These are phyloP conservation scores for Stegodyphus mimosarum DNA, from an alignment of 1,140 invertebrate species.

Conservation along the genomic window DNA sequence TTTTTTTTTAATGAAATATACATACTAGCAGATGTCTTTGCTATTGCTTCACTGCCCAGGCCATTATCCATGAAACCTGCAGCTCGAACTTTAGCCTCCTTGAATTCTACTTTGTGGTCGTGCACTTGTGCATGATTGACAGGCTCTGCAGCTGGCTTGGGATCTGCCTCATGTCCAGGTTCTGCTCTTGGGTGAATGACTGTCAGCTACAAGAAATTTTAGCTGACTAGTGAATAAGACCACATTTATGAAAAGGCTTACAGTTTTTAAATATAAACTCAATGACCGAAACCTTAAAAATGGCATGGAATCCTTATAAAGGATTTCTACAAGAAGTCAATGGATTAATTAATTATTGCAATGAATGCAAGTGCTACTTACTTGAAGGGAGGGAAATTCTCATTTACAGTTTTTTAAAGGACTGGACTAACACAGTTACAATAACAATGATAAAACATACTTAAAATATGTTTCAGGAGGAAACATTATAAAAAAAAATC, in stretches of 20 bases:
- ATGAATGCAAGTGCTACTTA: too few species aligned
- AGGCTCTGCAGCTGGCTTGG: constrained; percentile 26
- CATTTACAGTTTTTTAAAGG: too few species aligned
- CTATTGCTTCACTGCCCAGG: constrained; percentile 61
- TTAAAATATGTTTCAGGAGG: too few species aligned
- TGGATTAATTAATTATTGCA: too few species aligned
- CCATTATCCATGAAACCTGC: constrained; percentile 56
- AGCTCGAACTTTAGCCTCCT: constrained; percentile 65
- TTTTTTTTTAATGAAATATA: constrained; percentile 1
- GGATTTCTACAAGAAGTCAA: too few species aligned
- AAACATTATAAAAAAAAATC: too few species aligned
- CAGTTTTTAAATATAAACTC: not conserved
- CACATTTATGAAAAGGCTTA: too few species aligned
- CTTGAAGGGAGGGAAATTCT: too few species aligned
- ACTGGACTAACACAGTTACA: too few species aligned
- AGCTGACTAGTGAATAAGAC: not conserved
- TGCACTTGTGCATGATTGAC: constrained; percentile 75
- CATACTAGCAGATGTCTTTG: constrained; percentile 64
- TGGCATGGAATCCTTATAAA: not conserved
- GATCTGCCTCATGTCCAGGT: constrained; percentile 55
- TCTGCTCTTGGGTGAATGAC: constrained; percentile 77
- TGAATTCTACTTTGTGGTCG: constrained; percentile 75
- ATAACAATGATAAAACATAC: too few species aligned
- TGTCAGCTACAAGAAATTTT: constrained; percentile 72
- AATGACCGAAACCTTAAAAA: not conserved